Conservation (phyloP, 2,888 invertebrate genomes). For the Dicyrtoma fusca region DNA sequence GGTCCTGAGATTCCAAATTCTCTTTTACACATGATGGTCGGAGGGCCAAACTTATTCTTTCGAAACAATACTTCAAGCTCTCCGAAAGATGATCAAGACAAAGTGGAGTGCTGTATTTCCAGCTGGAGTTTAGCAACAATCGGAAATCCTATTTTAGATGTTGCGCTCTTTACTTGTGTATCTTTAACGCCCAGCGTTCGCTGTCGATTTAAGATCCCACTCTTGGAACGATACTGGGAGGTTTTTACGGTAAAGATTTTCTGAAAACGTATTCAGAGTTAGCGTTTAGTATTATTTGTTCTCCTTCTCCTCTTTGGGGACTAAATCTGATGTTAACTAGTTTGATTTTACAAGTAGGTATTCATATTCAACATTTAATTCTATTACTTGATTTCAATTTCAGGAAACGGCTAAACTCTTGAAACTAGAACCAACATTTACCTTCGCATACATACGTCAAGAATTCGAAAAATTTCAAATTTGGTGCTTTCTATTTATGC, state of each 20-base stretch:
- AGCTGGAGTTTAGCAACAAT: constrained; percentile 57
- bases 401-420: constrained; percentile 7
- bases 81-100: neutral
- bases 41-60: constrained; percentile 28
- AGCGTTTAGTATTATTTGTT: too few species aligned
- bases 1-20: constrained; percentile 16
- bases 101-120: constrained; percentile 51
- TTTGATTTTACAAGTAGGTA: too few species aligned
- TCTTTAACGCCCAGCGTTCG: constrained; percentile 53
- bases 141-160: constrained; percentile 56
- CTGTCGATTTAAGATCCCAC: constrained; percentile 38
- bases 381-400: neutral
- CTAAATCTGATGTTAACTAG: too few species aligned
- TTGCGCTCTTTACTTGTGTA: constrained; percentile 55
- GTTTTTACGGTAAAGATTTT: constrained; percentile 44
- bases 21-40: constrained; percentile 36
- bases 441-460: constrained; percentile 36
- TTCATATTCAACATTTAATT: neutral
- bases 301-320: neutral
- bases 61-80: neutral
- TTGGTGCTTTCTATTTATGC: constrained; percentile 30
- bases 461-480: constrained; percentile 42
- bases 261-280: too few species aligned
- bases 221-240: constrained; percentile 56
- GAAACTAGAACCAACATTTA: constrained; percentile 40